These are phyloP conservation scores for Pilophorus perplexus DNA, from an alignment of 2,888 invertebrate species.

Conservation along the genomic window DNA sequence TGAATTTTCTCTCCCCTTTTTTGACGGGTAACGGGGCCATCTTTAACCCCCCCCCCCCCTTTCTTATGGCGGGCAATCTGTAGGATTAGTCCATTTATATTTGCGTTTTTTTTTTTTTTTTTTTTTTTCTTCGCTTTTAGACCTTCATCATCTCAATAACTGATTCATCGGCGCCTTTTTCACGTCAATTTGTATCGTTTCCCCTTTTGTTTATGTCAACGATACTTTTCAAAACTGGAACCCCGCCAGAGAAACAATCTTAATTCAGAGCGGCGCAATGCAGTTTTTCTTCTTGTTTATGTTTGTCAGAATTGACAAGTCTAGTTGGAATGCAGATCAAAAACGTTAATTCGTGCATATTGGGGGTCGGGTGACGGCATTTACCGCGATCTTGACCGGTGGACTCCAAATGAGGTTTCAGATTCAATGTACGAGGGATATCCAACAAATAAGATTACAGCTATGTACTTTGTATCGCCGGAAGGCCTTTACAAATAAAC, in stretches of 20 bases:
- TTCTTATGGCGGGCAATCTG: constrained; percentile 10
- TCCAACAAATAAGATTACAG: too few species aligned
- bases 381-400: too few species aligned
- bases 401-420: too few species aligned
- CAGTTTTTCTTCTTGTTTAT: not conserved
- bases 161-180: constrained; percentile 13
- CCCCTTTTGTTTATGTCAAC: constrained; percentile 5
- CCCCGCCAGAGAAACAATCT: not conserved
- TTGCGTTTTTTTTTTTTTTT: not conserved
- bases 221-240: constrained; percentile 1
- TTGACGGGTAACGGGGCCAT: too few species aligned
- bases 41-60: not conserved
- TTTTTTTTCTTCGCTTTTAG: not conserved
- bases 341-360: too few species aligned
- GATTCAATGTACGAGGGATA: too few species aligned
- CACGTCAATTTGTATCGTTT: constrained; percentile 12
- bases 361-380: too few species aligned
- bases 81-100: constrained; percentile 27
- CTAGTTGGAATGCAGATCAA: too few species aligned
- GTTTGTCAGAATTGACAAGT: too few species aligned
- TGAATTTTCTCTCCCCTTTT: not conserved
- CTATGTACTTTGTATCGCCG: too few species aligned
- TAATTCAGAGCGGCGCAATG: not conserved
- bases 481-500: too few species aligned
- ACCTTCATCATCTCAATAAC: not conserved